These are phyloP conservation scores for Scaptomyza caliginosa DNA, from an alignment of 2,888 invertebrate genomes.

Conservation along the genomic window DNA sequence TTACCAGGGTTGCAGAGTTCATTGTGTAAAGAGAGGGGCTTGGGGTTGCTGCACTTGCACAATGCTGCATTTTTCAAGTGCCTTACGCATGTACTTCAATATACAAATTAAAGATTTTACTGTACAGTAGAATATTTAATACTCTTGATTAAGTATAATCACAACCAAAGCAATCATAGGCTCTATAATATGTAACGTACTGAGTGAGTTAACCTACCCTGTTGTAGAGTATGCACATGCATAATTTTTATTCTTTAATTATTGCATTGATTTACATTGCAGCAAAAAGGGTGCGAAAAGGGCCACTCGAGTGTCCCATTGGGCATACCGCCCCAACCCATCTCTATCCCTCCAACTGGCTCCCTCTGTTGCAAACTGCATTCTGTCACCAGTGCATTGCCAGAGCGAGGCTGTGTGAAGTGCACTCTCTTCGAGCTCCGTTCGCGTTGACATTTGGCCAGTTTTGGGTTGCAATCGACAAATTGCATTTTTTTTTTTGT, in stretches of 20 bases:
- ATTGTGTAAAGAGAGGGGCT: not conserved
- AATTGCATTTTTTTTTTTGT: slow-evolving; percentile 55
- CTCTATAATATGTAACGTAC: too few species aligned
- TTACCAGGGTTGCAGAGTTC: not conserved
- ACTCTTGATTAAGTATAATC: not conserved
- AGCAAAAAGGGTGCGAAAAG: slow-evolving; percentile 32
- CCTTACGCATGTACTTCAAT: slow-evolving; percentile 54
- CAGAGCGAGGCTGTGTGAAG: slow-evolving; percentile 49
- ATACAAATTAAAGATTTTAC: not conserved
- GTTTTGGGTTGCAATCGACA: slow-evolving; percentile 47
- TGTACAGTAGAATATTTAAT: not conserved
- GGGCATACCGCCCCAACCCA: slow-evolving; percentile 9
- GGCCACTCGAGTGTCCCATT: slow-evolving; percentile 50
- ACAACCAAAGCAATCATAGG: not conserved
- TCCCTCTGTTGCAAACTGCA: slow-evolving; percentile 41
- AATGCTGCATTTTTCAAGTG: slow-evolving; percentile 56
- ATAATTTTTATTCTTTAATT: slow-evolving; percentile 69
- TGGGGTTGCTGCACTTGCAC: slow-evolving; percentile 4
- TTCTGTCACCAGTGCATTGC: slow-evolving; percentile 70
- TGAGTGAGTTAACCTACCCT: too few species aligned
- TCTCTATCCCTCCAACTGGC: not conserved
- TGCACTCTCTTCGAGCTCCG: slow-evolving; percentile 28
- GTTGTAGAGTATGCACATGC: slow-evolving; percentile 9
- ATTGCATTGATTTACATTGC: slow-evolving; percentile 74
- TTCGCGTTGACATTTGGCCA: slow-evolving; percentile 69